Conservation (phyloP, 2,113 vertebrate genomes). For the Dromaius novaehollandiae region DNA sequence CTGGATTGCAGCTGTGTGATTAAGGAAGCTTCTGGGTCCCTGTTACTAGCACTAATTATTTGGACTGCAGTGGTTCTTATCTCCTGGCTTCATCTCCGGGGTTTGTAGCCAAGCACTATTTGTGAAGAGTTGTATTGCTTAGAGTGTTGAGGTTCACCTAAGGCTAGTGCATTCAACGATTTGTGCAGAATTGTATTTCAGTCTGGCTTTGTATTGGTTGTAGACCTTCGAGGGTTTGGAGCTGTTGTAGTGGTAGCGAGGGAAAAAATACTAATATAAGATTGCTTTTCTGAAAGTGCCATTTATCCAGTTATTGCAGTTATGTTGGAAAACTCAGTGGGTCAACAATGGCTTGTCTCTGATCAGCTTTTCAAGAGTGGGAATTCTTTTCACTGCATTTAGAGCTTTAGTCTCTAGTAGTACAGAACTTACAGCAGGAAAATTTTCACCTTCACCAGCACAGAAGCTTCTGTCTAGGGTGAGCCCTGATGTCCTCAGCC, state of each 20-base stretch:
- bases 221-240: background rate
- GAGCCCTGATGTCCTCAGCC: background rate
- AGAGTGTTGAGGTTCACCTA: background rate
- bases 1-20: background rate
- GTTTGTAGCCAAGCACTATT: background rate
- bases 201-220: background rate
- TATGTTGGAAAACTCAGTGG: background rate
- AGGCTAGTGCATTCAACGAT: background rate
- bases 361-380: background rate
- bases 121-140: background rate
- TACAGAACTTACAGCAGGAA: background rate
- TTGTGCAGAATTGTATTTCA: background rate
- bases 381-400: background rate
- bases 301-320: background rate
- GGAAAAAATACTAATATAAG: background rate
- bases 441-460: background rate
- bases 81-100: background rate
- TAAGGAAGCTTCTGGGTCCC: background rate
- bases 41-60: background rate
- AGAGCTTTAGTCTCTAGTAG: background rate
- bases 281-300: rapidly evolving
- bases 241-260: background rate
- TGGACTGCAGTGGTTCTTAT: background rate
- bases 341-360: background rate
- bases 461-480: background rate